phyloP scores from a whole-genome alignment of 2,888 invertebrate species.

The Anthrax anthrax region DNA sequence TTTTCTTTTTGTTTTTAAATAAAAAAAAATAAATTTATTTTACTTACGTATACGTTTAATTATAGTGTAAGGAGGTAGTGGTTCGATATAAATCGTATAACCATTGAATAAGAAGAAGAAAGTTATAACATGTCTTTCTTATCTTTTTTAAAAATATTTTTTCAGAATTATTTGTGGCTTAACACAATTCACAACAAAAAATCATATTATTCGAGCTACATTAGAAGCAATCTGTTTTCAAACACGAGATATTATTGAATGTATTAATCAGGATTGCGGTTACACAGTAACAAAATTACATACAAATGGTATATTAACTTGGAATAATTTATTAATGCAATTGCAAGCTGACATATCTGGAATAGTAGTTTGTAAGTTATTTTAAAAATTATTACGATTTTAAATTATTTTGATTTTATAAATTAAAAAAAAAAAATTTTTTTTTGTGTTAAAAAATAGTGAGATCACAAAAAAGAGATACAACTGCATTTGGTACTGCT shows the following conservation, averaged over 20 bases:
- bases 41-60: no score
- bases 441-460: conserved; percentile 35
- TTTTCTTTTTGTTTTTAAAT: neutral
- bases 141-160: conserved; percentile 10
- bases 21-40: neutral
- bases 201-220: conserved; percentile 86
- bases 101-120: no score
- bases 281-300: conserved; percentile 64
- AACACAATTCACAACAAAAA: conserved; percentile 82
- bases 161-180: conserved; percentile 80
- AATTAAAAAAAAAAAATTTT: neutral
- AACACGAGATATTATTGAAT: conserved; percentile 83
- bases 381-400: no score
- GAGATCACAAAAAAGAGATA: conserved; percentile 72
- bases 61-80: no score
- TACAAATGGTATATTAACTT: conserved; percentile 89
- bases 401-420: neutral
- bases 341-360: conserved; percentile 89
- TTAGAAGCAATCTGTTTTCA: conserved; percentile 95
- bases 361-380: conserved; percentile 68
- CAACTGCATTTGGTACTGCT: conserved; percentile 85
- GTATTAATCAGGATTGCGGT: conserved; percentile 90
- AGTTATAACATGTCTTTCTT: neutral
- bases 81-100: no score
- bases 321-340: conserved; percentile 85